Conservation (phyloP, 1,140 invertebrate genomes). For the Drosophila ficusphila region DNA sequence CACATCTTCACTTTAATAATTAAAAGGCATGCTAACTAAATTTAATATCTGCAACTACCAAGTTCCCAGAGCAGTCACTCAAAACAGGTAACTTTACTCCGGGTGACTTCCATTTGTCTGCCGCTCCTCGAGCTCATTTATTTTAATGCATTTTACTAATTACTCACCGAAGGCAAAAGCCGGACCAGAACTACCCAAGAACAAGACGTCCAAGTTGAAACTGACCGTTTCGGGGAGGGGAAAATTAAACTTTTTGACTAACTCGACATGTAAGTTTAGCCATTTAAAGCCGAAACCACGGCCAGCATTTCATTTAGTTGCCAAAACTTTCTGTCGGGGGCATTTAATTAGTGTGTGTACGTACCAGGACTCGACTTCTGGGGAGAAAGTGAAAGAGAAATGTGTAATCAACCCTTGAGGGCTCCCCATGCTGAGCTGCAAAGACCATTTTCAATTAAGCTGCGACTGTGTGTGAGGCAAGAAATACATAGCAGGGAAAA, state of each 20-base stretch:
- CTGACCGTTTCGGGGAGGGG: slow-evolving; percentile 7
- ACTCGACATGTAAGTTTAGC: slow-evolving; percentile 65
- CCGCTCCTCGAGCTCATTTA: slow-evolving; percentile 56
- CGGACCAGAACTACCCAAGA: slow-evolving; percentile 10
- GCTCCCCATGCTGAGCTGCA: slow-evolving; percentile 15
- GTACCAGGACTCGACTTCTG: slow-evolving; percentile 11
- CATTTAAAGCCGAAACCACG: slow-evolving; percentile 62
- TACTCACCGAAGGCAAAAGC: slow-evolving; percentile 51
- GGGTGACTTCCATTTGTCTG: slow-evolving; percentile 18
- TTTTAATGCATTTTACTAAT: slow-evolving; percentile 80
- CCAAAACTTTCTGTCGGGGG: slow-evolving; percentile 53
- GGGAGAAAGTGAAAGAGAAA: slow-evolving; percentile 28
- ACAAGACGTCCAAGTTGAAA: slow-evolving; percentile 24
- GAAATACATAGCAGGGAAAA: slow-evolving; percentile 28
- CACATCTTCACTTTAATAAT: neutral
- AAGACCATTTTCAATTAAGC: slow-evolving; percentile 70
- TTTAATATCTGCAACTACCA: slow-evolving; percentile 4
- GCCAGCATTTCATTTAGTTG: slow-evolving; percentile 66
- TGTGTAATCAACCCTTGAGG: slow-evolving; percentile 56
- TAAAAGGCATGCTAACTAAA: neutral
- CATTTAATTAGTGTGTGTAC: slow-evolving; percentile 61
- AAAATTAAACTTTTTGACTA: slow-evolving; percentile 75
- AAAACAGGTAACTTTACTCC: slow-evolving; percentile 30
- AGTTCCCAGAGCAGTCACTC: slow-evolving; percentile 12
- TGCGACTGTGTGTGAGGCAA: slow-evolving; percentile 15